A percentile compares a stretch with the other conserved stretches of the same genome.
Evolutionary conservation across 2,113 vertebrate species (phyloP).

Genomic region (Pseudorectes ferrugineus): DNA sequence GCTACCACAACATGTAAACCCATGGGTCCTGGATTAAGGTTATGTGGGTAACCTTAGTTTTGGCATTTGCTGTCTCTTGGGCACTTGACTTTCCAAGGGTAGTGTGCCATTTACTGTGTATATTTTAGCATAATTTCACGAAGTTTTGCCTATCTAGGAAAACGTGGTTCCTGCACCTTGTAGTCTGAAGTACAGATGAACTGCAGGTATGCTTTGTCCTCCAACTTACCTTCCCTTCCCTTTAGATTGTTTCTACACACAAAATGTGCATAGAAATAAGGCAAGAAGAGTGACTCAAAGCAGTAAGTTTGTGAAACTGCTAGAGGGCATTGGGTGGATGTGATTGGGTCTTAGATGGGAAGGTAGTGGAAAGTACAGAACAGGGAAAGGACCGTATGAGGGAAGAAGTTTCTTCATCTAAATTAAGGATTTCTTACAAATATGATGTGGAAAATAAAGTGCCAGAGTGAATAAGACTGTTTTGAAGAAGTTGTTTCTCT

Average conservation of each 20-base stretch:
- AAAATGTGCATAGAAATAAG: background rate
- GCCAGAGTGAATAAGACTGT: background rate
- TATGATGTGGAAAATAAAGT: background rate
- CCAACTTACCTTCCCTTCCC: fast-evolving
- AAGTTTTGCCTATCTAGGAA: background rate
- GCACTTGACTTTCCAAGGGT: background rate
- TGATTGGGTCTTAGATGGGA: background rate
- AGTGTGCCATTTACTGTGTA: background rate
- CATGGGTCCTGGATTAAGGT: background rate
- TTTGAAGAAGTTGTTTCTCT: background rate
- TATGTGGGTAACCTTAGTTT: background rate
- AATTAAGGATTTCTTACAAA: background rate
- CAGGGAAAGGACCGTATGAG: fast-evolving
- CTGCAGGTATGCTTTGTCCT: background rate
- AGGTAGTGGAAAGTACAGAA: background rate
- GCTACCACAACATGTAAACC: fast-evolving
- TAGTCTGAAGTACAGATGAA: background rate
- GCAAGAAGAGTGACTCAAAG: background rate
- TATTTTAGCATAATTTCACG: background rate
- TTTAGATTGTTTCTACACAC: background rate
- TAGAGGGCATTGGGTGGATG: background rate
- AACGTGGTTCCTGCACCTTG: background rate
- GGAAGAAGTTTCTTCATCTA: background rate
- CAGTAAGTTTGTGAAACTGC: background rate
- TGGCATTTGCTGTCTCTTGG: background rate